These are phyloP conservation scores for Eurystomus glaucurus DNA, from an alignment of 2,797 vertebrate genomes.

Conservation along the genomic window DNA sequence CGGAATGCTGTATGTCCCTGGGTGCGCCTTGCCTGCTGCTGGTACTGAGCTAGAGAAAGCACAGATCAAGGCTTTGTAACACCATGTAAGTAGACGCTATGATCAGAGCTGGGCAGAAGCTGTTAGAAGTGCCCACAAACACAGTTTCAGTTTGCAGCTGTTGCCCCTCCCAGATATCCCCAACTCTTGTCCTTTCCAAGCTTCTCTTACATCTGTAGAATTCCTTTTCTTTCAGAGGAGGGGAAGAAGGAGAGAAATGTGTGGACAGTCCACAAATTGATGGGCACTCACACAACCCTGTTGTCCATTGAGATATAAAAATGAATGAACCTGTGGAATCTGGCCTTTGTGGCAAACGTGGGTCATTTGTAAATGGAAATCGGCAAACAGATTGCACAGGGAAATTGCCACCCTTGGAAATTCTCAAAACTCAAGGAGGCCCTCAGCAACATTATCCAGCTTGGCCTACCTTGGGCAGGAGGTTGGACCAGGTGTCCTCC, in stretches of 20 bases:
- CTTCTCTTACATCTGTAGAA: background rate
- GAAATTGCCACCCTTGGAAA: background rate
- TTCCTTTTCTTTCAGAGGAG: background rate
- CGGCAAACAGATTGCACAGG: background rate
- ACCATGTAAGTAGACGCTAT: background rate
- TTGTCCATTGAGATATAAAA: background rate
- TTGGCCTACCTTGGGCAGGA: background rate
- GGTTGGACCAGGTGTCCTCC: background rate
- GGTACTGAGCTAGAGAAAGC: background rate
- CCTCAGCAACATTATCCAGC: background rate
- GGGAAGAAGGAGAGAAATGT: background rate
- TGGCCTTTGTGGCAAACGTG: background rate
- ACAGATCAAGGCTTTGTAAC: background rate
- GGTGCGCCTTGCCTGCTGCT: background rate
- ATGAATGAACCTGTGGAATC: background rate
- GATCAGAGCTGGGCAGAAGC: slow-evolving; percentile 16
- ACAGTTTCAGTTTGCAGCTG: background rate
- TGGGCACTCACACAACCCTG: rapidly evolving
- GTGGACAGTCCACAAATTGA: background rate
- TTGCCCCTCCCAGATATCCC: background rate
- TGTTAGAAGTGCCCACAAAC: background rate
- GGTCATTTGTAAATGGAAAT: background rate
- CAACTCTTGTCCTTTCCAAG: background rate
- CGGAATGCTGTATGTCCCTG: background rate
- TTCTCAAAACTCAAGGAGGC: background rate